A percentile compares a stretch with the other conserved stretches of the same genome.
phyloP scores from a whole-genome alignment of 2,113 vertebrate species.

The Castor canadensis region DNA sequence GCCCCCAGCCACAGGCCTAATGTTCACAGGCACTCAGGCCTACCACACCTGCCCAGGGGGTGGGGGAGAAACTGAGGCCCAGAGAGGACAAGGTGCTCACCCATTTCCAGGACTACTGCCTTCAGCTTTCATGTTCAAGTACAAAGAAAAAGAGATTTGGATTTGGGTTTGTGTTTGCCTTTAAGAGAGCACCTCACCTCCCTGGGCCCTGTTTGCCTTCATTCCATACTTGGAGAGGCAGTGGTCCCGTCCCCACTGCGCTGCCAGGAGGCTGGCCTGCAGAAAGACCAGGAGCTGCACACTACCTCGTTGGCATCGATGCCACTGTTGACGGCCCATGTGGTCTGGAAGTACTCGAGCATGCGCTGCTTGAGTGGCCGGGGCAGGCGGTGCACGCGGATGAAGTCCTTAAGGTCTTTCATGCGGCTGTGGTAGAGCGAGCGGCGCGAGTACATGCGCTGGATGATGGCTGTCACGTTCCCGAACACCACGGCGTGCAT shows the following conservation, averaged over 20 bases:
- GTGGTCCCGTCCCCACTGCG: no score
- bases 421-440: slow-evolving; percentile 97
- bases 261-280: accelerated
- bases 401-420: slow-evolving; percentile 99
- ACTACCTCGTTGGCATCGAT: slow-evolving; percentile 95
- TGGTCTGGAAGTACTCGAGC: slow-evolving; percentile 98
- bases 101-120: background rate
- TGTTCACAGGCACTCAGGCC: background rate
- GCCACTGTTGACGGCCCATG: slow-evolving; percentile 98
- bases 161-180: background rate
- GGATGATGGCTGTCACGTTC: slow-evolving; percentile 98
- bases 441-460: slow-evolving; percentile 98
- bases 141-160: background rate
- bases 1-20: no score
- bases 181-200: background rate
- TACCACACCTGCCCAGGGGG: no score
- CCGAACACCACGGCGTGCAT: slow-evolving; percentile 99
- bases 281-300: background rate
- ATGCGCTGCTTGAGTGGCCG: slow-evolving; percentile 97
- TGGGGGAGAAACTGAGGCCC: background rate
- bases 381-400: slow-evolving; percentile 94
- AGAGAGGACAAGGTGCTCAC: background rate
- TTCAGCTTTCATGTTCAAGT: background rate
- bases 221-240: background rate
- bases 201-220: background rate